Base-by-base conservation (phyloP, 2,888 invertebrate genomes). In the Furcula furcula region DNA sequence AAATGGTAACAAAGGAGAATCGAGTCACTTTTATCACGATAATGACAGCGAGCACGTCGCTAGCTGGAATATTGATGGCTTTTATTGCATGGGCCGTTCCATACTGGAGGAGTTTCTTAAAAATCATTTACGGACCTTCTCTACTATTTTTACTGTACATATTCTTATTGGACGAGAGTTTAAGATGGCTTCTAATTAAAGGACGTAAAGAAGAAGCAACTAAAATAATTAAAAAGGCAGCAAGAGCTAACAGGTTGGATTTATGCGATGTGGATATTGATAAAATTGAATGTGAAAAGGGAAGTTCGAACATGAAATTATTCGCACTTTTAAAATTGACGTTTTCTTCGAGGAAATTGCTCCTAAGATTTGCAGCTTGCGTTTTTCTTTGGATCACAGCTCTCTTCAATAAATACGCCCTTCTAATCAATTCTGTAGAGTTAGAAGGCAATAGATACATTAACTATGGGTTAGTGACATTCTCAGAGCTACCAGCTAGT, bases 111-210 rank as follows among this genome's bases (percentile, higher is more conserved):
- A 67, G 81, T 41, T 78, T 92, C 18, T 78, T 93, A 15, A 79
- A 91, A 31, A 85, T 91, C 6, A 77, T 93, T 35, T 94, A 94
- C 59, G 77, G 89, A 0, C 94, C 94, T 0, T 90, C 92, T 0
- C 60, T 93, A 13, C 60, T 93, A 0, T 89, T 93, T 34, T 58
- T 94, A 28, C 67, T 89, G 7, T 92, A 92, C 55, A 86, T 91
- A 39, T 92, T 92, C 88, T 55, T 92, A 5, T 70, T 92, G 31
- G 92, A 93, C 3, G 93, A 93, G 74, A 93, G 93, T 33, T 85
- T 92, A 4, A 83, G 94, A 51, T 95, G 94, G 94, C 77, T 94
- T 20, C 67, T 94, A 15, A 91, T 92, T 20, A 92, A 92, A 59
- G 91, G 91, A 7, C 84, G 89, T 44, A 86, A 89, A 39, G 87